Conservation (phyloP, 2,888 invertebrate species). For the Operophtera brumata region DNA sequence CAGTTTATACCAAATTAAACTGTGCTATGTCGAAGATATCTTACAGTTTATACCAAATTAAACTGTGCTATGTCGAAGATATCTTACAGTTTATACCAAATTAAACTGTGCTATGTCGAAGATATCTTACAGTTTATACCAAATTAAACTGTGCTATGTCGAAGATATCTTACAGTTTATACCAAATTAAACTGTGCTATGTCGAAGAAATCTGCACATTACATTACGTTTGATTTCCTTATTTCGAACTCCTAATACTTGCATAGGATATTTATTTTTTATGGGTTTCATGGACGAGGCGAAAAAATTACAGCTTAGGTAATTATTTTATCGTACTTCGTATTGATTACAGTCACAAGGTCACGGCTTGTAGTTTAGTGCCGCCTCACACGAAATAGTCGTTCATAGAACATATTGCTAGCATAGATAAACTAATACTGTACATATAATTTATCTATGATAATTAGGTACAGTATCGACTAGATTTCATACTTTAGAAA, state of each 20-base stretch:
- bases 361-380: not conserved
- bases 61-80: too few relatives aligned
- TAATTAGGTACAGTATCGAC: constrained; percentile 27
- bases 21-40: too few relatives aligned
- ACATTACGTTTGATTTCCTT: not conserved
- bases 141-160: too few relatives aligned
- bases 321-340: not conserved
- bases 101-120: too few relatives aligned
- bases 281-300: not conserved
- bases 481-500: constrained; percentile 22
- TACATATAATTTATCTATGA: too few relatives aligned
- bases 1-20: too few relatives aligned
- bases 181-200: not conserved
- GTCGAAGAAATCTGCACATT: not conserved
- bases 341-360: too few relatives aligned
- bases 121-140: too few relatives aligned
- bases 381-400: not conserved
- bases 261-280: not conserved
- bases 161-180: too few relatives aligned
- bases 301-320: too few relatives aligned
- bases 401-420: constrained; percentile 11
- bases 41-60: too few relatives aligned
- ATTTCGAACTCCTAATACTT: not conserved
- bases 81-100: too few relatives aligned
- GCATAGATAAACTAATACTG: not conserved